phyloP scores from a whole-genome alignment of 2,797 vertebrate genomes.

The Chanos chanos region DNA sequence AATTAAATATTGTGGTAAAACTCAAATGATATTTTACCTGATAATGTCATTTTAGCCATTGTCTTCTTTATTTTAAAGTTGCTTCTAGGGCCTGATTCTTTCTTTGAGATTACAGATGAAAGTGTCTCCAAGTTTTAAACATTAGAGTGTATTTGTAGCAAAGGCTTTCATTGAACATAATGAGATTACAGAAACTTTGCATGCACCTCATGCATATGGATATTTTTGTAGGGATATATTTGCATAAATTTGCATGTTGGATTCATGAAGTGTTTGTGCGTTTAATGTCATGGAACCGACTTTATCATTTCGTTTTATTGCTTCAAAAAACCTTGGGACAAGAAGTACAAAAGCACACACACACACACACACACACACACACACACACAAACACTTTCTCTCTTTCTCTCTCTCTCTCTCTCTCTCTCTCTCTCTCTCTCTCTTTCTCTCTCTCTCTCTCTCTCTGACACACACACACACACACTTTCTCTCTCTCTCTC shows the following conservation, averaged over 20 bases:
- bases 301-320: slow-evolving; percentile 1
- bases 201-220: slow-evolving; percentile 19
- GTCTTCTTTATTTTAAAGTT: not conserved
- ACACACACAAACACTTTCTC: not conserved
- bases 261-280: slow-evolving; percentile 6
- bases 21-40: not conserved
- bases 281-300: not conserved
- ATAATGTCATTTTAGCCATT: not conserved
- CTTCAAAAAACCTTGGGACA: no score
- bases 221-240: slow-evolving; percentile 7
- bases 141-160: slow-evolving; percentile 5
- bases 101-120: not conserved
- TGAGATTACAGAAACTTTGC: slow-evolving; percentile 2
- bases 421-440: not conserved
- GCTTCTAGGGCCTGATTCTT: not conserved
- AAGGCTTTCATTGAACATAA: slow-evolving; percentile 4
- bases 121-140: not conserved
- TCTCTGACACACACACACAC: not conserved
- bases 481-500: not conserved
- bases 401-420: not conserved
- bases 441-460: not conserved
- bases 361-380: not conserved
- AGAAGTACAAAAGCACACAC: not conserved
- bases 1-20: no score
- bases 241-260: slow-evolving; percentile 9